Evolutionary conservation across 1,140 invertebrate genomes (phyloP).

Genomic region (Ceratosolen fusciceps): DNA sequence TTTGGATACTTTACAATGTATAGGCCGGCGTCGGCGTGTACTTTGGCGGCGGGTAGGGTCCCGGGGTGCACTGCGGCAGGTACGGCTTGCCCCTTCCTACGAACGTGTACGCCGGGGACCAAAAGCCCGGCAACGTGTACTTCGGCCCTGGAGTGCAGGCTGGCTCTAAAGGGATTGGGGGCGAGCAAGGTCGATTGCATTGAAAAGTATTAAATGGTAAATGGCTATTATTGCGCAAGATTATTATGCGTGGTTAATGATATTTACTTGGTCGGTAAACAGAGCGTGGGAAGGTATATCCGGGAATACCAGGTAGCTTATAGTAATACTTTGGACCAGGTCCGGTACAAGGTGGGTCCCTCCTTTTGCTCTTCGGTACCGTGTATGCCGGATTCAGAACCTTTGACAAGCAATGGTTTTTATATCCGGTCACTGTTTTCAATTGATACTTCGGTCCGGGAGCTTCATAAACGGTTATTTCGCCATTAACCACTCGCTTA

Average conservation of each 20-base stretch:
- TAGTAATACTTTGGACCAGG: slow-evolving; percentile 63
- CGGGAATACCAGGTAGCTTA: slow-evolving; percentile 37
- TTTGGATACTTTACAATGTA: slow-evolving; percentile 30
- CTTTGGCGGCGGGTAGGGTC: slow-evolving; percentile 15
- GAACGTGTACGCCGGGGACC: slow-evolving; percentile 36
- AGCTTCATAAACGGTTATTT: slow-evolving; percentile 50
- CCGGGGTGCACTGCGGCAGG: not conserved
- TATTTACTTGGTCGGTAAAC: slow-evolving; percentile 44
- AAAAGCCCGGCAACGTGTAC: slow-evolving; percentile 29
- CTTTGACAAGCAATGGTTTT: slow-evolving; percentile 60
- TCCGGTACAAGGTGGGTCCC: slow-evolving; percentile 8
- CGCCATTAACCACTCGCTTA: too few relatives aligned
- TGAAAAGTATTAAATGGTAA: too few relatives aligned
- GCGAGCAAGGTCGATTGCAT: too few relatives aligned
- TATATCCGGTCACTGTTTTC: slow-evolving; percentile 59
- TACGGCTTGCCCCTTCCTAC: not conserved
- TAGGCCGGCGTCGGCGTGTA: slow-evolving; percentile 9
- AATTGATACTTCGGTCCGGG: slow-evolving; percentile 65
- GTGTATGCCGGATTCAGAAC: slow-evolving; percentile 63
- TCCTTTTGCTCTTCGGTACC: slow-evolving; percentile 46
- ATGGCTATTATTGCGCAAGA: too few relatives aligned
- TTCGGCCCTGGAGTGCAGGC: slow-evolving; percentile 32
- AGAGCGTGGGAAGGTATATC: slow-evolving; percentile 54
- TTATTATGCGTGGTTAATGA: not conserved
- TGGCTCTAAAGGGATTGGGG: not conserved